Conservation (phyloP, 2,888 invertebrate genomes). For the Netelia fuscicornis region DNA sequence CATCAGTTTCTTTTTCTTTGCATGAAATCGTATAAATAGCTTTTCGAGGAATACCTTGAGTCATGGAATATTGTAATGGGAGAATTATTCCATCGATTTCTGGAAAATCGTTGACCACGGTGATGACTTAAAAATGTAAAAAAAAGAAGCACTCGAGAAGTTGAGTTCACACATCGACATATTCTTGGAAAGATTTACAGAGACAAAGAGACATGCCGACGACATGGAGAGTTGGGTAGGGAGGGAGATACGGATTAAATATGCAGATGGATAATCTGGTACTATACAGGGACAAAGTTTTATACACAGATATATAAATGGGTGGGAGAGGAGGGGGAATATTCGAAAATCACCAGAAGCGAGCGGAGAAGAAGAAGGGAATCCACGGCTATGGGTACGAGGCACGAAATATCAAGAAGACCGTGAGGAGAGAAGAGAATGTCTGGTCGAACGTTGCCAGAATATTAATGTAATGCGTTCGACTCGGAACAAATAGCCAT, state of each 20-base stretch:
- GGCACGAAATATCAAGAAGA: constrained; percentile 58
- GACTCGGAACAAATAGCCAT: constrained; percentile 79
- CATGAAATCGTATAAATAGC: neutral
- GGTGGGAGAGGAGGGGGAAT: constrained; percentile 49
- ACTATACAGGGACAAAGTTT: constrained; percentile 24
- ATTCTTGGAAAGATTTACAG: constrained; percentile 30
- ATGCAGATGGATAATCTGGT: constrained; percentile 68
- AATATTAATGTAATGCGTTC: constrained; percentile 80
- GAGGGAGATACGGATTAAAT: constrained; percentile 67
- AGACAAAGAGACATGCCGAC: constrained; percentile 36
- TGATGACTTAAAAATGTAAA: neutral
- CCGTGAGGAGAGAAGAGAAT: constrained; percentile 61
- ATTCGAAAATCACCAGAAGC: constrained; percentile 49
- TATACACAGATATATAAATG: constrained; percentile 48
- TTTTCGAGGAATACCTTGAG: neutral
- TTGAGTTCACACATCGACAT: constrained; percentile 17
- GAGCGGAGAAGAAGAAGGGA: constrained; percentile 17
- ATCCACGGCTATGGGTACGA: constrained; percentile 1
- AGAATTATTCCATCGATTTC: neutral
- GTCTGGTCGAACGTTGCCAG: constrained; percentile 76
- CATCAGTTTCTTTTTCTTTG: too few species aligned
- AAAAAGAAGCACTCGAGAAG: neutral
- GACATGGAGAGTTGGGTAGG: neutral
- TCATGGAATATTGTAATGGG: neutral
- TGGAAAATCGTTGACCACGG: neutral